Base-by-base conservation (phyloP, 2,888 invertebrate species). In the Drosophila anomelani region DNA sequence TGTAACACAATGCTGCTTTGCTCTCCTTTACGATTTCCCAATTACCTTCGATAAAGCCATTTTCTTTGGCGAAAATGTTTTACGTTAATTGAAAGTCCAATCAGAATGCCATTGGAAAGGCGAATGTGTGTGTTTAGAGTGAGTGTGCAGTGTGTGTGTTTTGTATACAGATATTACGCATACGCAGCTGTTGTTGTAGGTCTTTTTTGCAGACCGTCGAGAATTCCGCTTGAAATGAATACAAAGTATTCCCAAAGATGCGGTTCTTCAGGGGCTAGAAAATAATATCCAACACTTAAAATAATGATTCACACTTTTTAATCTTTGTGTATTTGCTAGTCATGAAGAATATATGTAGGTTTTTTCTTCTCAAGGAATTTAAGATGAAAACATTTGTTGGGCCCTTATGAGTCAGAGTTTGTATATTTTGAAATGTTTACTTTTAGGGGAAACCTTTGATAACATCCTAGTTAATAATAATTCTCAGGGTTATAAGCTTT, bases 1-100 rank as follows among this genome's bases (percentile, higher is more conserved):
- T 20, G 70, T 51, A 71, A 61, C 54, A 47, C 32, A 61, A 60
- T 61, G 72, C 46, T 9, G 17, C 62, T 32, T 17, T 46, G 26
- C 9, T 32, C n/a, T 15, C 36, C 44, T 36, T 13, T 43, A 17
- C 36, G 20, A 20, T 39, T 55, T 17, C 17, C 41, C 51, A 46
- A 17, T 15, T 5, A 47, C 12, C 12, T 2, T 12, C 17, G 51
- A 53, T 57, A 36, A 23, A 56, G 20, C 34, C 34, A 15, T 29
- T 70, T 79, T 87, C 81, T 81, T 86, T 86, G 87, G 87, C 81
- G 9, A 47, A 86, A 86, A 88, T 85, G 75, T 76, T 84, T 83
- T 66, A 79, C 77, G 84, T 85, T 86, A 88, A 85, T 84, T 86
- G 89, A 84, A 88, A 79, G 81, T 71, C 78, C 83, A 75, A 71